Evolutionary conservation across 2,797 vertebrate genomes (phyloP).

Genomic region (Austrolebias charrua): DNA sequence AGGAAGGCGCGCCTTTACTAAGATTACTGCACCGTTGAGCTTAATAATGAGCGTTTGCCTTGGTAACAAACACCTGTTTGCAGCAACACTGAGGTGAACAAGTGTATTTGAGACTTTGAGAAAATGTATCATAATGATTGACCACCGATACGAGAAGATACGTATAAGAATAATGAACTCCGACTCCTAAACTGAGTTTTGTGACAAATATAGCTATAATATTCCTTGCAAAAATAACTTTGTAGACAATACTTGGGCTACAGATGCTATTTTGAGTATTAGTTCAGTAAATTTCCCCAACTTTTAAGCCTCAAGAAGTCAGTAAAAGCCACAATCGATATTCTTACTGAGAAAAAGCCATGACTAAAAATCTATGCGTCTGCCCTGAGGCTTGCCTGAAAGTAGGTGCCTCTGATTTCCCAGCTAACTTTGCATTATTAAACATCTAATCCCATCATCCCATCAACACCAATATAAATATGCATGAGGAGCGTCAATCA

Average conservation of each 20-base stretch:
- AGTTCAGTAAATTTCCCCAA: constrained; percentile 9
- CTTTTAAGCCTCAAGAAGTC: constrained; percentile 15
- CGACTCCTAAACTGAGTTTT: neutral
- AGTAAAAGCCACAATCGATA: constrained; percentile 22
- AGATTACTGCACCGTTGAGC: constrained; percentile 5
- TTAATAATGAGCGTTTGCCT: constrained; percentile 52
- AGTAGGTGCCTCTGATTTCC: constrained; percentile 23
- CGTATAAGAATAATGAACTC: constrained; percentile 27
- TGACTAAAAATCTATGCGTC: constrained; percentile 15
- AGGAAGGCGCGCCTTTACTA: constrained; percentile 11
- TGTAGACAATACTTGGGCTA: neutral
- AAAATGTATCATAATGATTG: constrained; percentile 32
- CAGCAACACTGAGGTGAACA: constrained; percentile 22
- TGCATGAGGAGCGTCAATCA: constrained; percentile 18
- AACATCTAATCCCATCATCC: constrained; percentile 16
- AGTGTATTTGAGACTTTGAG: constrained; percentile 26
- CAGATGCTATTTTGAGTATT: constrained; percentile 5
- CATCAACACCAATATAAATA: constrained; percentile 14
- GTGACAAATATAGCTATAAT: neutral
- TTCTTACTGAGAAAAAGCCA: neutral
- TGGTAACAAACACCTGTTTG: constrained; percentile 44
- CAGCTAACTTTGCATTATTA: constrained; percentile 35
- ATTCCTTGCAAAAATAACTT: neutral
- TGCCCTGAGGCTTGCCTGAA: constrained; percentile 16
- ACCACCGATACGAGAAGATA: constrained; percentile 8